Evolutionary conservation across 1,140 invertebrate species (phyloP).

Genomic region (Drosophila sproati): DNA sequence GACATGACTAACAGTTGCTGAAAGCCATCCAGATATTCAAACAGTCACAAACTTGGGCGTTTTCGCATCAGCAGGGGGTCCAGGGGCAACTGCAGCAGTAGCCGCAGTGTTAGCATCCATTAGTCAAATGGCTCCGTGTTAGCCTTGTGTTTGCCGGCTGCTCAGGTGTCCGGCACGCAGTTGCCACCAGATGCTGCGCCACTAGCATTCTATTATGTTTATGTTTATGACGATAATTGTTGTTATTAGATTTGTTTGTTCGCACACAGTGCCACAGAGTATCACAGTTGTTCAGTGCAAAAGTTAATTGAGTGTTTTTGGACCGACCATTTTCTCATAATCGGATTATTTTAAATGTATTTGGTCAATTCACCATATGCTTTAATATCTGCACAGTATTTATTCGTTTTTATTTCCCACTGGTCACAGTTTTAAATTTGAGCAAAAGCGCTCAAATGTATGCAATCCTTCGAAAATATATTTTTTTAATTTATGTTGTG

Average conservation of each 20-base stretch:
- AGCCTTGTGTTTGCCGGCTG: slow-evolving; percentile 38
- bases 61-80: neutral
- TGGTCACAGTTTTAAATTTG: neutral
- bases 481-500: neutral
- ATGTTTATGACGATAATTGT: slow-evolving; percentile 77
- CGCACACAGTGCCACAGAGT: slow-evolving; percentile 6
- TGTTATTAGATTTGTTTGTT: slow-evolving; percentile 67
- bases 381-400: neutral
- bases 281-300: slow-evolving; percentile 43
- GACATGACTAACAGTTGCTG: slow-evolving; percentile 64
- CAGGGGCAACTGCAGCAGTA: slow-evolving; percentile 12
- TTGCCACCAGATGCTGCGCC: neutral
- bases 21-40: slow-evolving; percentile 60
- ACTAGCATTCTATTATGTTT: slow-evolving; percentile 57
- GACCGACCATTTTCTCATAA: slow-evolving; percentile 60
- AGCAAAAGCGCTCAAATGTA: slow-evolving; percentile 18
- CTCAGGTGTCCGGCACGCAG: slow-evolving; percentile 46
- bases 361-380: neutral
- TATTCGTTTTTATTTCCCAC: neutral
- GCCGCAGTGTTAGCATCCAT: slow-evolving; percentile 59
- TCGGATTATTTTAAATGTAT: slow-evolving; percentile 64
- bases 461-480: slow-evolving; percentile 15
- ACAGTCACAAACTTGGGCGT: slow-evolving; percentile 1
- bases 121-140: slow-evolving; percentile 75
- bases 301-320: slow-evolving; percentile 77